Base-by-base conservation (phyloP, 2,797 vertebrate genomes). In the Eupleurogrammus muticus region DNA sequence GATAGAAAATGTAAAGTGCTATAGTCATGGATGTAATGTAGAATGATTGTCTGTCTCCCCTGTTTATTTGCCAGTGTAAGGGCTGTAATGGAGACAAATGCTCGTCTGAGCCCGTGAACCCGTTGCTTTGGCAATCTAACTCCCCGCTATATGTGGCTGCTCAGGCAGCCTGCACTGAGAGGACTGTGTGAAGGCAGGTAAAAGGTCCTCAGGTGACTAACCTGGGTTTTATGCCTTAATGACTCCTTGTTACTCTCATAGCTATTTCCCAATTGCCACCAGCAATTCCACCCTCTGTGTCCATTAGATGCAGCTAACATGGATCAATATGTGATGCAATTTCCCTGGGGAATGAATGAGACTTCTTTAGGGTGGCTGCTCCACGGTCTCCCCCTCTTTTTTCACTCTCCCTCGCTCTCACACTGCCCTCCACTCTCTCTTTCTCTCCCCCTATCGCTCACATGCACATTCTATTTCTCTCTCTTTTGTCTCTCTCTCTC, bases 11-110 rank as follows among this genome's bases (percentile, higher is more conserved):
- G 89, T 92, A 87, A 90, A 92, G 90, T 83, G 84, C 90, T 81
- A 82, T 87, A 90, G 87, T 92, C 90, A 89, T 83, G 83, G 88
- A 84, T 86, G 88, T 92, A 91, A 92, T 91, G 84, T 75, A 90
- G 90, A 92, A 92, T 92, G 87, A 92, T 91, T 84, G 90, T 89
- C 87, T 91, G 89, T 91, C 89, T 89, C 86, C 88, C 70, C 84
- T 90, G 90, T 92, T 92, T 92, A 92, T 90, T 91, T 88, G 86
- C 88, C 78, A 24, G 82, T 60, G 85, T 87, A 69, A 78, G 77
- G 75, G 70, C 79, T 56, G 70, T 92, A 90, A 92, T 92, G 86
- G 90, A 91, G 91, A 92, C 88, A 91, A 92, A 92, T 92, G 90
- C 81, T 84, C 28, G 71, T 70, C 82, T 87, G 84, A 82, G 87